Conservation (phyloP, 1,140 invertebrate genomes). For the Plutomurus gul region DNA sequence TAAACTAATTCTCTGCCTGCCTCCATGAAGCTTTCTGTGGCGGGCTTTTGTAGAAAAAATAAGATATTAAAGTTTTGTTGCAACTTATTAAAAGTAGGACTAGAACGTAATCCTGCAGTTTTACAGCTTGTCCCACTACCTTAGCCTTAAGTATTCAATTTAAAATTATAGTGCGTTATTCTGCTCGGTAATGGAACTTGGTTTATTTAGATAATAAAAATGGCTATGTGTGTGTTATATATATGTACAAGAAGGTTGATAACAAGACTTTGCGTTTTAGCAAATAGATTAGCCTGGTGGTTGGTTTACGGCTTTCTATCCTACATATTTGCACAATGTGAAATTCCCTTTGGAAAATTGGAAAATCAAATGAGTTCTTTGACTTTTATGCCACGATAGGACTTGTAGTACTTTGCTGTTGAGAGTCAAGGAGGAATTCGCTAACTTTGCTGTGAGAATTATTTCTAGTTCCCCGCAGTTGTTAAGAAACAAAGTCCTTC, state of each 20-base stretch:
- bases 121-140: background rate
- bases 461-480: too few species aligned
- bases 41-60: too few species aligned
- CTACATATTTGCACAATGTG: background rate
- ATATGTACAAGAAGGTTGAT: background rate
- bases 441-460: too few species aligned
- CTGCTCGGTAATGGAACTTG: background rate
- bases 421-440: too few species aligned
- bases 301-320: background rate
- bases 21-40: too few species aligned
- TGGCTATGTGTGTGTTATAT: constrained; percentile 9
- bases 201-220: constrained; percentile 26
- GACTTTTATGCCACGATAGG: background rate
- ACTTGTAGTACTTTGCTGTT: background rate
- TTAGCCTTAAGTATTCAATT: background rate
- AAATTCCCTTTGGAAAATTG: background rate
- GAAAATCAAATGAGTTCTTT: background rate
- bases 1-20: too few species aligned
- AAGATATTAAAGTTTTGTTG: too few species aligned
- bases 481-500: too few species aligned
- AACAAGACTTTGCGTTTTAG: background rate
- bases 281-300: background rate
- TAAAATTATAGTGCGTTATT: background rate
- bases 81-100: background rate
- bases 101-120: background rate